phyloP scores from a whole-genome alignment of 2,888 invertebrate species.

The Strigamia crassipes region DNA sequence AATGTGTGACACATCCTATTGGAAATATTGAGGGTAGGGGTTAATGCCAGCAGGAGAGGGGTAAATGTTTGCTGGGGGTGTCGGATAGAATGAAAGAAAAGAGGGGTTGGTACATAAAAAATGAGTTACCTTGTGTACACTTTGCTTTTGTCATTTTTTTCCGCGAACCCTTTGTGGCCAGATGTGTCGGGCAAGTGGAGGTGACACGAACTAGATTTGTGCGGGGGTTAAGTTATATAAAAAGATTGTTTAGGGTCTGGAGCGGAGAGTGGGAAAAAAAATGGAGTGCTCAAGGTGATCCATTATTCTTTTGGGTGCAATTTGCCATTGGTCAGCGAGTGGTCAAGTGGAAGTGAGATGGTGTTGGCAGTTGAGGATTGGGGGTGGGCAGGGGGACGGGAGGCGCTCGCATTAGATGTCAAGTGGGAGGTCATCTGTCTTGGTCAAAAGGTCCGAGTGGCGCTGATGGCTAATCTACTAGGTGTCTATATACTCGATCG shows the following conservation, averaged over 20 bases:
- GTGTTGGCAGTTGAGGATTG: slow-evolving; percentile 38
- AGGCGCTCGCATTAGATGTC: not conserved
- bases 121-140: slow-evolving; percentile 40
- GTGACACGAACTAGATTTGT: not conserved
- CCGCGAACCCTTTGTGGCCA: slow-evolving; percentile 5
- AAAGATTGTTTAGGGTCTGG: not conserved
- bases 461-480: slow-evolving; percentile 31
- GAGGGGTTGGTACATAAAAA: not conserved
- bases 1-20: slow-evolving; percentile 27
- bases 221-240: not conserved
- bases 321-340: slow-evolving; percentile 38
- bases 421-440: slow-evolving; percentile 42
- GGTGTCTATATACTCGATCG: slow-evolving; percentile 21
- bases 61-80: slow-evolving; percentile 19
- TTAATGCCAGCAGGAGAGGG: slow-evolving; percentile 42
- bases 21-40: slow-evolving; percentile 25
- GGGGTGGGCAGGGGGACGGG: not conserved
- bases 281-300: slow-evolving; percentile 6
- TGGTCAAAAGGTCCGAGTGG: slow-evolving; percentile 39
- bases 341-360: slow-evolving; percentile 35
- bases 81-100: not conserved
- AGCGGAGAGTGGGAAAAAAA: not conserved
- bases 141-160: slow-evolving; percentile 29
- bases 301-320: slow-evolving; percentile 36
- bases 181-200: slow-evolving; percentile 20